phyloP scores from a whole-genome alignment of 2,113 vertebrate genomes.

The Phainopepla nitens region DNA sequence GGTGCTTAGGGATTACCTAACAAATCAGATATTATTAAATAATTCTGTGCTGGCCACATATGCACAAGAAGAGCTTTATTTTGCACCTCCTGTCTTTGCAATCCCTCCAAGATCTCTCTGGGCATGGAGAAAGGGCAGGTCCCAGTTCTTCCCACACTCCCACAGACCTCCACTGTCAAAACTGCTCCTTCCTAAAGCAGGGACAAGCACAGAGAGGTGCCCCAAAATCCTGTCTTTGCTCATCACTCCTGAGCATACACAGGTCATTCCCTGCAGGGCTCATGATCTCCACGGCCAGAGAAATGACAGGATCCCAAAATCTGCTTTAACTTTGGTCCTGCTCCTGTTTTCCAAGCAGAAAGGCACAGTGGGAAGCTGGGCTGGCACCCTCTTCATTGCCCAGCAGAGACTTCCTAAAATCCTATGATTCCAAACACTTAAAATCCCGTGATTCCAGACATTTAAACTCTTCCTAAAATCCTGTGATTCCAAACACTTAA shows the following conservation, averaged over 20 bases:
- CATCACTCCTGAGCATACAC: not conserved
- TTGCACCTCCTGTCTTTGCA: not conserved
- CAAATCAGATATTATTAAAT: not conserved
- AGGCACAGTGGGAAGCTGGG: not conserved
- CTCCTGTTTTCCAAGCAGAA: not conserved
- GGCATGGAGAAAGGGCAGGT: not conserved
- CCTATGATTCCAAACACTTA: not conserved
- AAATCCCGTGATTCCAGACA: not conserved
- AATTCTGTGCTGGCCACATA: not conserved
- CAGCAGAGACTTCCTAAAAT: not conserved
- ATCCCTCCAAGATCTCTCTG: not conserved
- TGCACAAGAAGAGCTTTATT: not conserved
- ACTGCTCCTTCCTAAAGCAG: not conserved
- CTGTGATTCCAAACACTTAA: not conserved
- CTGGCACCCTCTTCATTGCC: not conserved
- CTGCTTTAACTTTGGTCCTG: not conserved
- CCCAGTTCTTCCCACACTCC: not conserved
- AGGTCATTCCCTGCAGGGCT: not conserved
- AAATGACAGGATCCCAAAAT: not conserved
- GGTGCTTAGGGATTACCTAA: not conserved
- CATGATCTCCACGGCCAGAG: fast-evolving
- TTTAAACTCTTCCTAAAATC: not conserved
- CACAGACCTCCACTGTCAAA: fast-evolving
- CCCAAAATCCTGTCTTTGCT: not conserved
- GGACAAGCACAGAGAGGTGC: not conserved